Base-by-base conservation (phyloP, 2,113 vertebrate genomes). In the Montifringilla adamsi region DNA sequence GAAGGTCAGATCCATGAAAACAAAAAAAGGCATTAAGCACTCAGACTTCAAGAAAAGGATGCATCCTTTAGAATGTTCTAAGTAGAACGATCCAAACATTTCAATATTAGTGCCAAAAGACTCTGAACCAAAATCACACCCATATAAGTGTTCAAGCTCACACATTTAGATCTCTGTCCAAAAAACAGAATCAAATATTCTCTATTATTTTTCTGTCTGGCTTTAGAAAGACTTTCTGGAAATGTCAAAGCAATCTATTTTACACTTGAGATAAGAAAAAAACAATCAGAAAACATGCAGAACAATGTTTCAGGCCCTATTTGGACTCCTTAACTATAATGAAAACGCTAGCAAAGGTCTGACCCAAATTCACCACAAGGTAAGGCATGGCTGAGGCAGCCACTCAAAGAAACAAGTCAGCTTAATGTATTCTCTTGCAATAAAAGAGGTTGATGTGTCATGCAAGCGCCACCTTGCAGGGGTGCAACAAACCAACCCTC, bases 191-290 rank as follows among this genome's bases (percentile, higher is more conserved):
- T 85, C 62, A 96, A 91, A 86, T 76, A 94, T 69, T 94, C 31
- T 83, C 52, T 81, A 89, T 93, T 94, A 95, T 91, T 95, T 70
- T 92, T 95, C 76, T 95, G 67, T 89, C 73, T 95, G 92, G 60
- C 73, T 79, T 93, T 86, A 84, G 41, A 84, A 86, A 84, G 83
- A 43, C 31, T 90, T 96, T 86, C 85, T 97, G 79, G 76, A 96
- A 96, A 94, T 63, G 62, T 96, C 80, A 93, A 56, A 74, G 60
- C 89, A 94, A 94, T 93, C 77, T 84, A 79, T 84, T 88, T 96
- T 58, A 90, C 18, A 72, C 26, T 94, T 84, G 53, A 93, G 89
- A 94, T 84, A 96, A 92, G 87, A 59, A 94, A 94, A 41, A 81
- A 91, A 52, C 44, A 83, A 83, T 47, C 93, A 86, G 76, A 92